Percentiles rank a stretch among this genome's conserved stretches.
Evolutionary conservation across 64 coral and sea anemone genomes (phyloP).

Genomic region (Acropora tenuis): DNA sequence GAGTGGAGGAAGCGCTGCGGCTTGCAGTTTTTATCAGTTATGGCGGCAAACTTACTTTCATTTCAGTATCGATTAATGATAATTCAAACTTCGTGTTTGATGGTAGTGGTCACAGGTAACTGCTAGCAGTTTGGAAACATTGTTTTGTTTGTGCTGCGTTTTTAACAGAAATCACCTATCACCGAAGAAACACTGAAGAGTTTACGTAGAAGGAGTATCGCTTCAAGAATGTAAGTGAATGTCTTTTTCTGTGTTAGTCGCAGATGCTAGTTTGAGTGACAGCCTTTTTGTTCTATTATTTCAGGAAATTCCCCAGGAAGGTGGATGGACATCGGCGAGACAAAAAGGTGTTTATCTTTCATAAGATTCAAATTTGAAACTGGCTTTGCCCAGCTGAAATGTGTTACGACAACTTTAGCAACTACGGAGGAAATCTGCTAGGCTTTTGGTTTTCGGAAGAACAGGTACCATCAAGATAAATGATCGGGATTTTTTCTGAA

Average conservation of each 20-base stretch:
- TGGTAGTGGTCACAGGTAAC: too few relatives aligned
- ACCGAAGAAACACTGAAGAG: conserved; percentile 54
- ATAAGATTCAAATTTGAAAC: not conserved
- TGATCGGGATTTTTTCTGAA: too few relatives aligned
- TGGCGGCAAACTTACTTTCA: too few relatives aligned
- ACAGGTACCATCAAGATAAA: too few relatives aligned
- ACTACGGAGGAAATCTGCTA: not conserved
- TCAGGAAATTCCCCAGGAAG: conserved; percentile 57
- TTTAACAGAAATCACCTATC: conserved; percentile 42
- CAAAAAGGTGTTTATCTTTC: conserved; percentile 47
- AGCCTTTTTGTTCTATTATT: not conserved
- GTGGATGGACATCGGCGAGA: conserved; percentile 39
- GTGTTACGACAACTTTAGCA: too few relatives aligned
- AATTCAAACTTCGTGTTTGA: too few relatives aligned
- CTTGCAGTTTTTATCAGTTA: too few relatives aligned
- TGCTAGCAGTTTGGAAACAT: too few relatives aligned
- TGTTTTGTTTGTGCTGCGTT: not conserved
- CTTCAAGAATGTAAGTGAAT: conserved; percentile 76
- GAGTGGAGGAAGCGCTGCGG: too few relatives aligned
- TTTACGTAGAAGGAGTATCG: conserved; percentile 64
- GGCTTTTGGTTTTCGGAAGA: not conserved
- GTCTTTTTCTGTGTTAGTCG: not conserved
- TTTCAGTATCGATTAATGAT: too few relatives aligned
- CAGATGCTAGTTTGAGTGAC: not conserved
- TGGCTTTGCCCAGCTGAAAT: too few relatives aligned